Percentiles rank a stretch among this genome's conserved stretches.
Evolutionary conservation across 2,797 vertebrate genomes (phyloP).

Genomic region (Syngnathus acus): DNA sequence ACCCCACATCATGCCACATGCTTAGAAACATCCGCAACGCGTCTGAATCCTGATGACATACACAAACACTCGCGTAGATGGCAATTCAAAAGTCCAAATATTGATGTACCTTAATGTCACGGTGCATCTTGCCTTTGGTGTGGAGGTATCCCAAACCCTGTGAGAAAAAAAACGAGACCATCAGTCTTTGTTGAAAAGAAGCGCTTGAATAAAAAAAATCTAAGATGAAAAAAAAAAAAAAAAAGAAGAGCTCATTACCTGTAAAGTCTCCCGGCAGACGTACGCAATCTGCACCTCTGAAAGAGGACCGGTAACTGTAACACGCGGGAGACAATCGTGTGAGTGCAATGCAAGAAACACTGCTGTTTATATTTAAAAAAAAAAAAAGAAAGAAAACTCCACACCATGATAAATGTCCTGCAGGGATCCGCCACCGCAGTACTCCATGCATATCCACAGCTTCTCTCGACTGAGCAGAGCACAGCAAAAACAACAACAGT

Average conservation of each 20-base stretch:
- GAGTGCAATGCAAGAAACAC: neutral
- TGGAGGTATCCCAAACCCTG: slow-evolving; percentile 95
- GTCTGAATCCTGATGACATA: slow-evolving; percentile 26
- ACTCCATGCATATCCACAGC: slow-evolving; percentile 99
- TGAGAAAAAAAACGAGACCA: neutral
- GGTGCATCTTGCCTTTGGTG: slow-evolving; percentile 94
- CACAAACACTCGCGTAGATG: too few species aligned
- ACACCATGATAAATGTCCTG: slow-evolving; percentile 97
- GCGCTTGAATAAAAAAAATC: too few species aligned
- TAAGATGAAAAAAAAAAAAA: neutral
- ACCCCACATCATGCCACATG: neutral
- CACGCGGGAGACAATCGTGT: slow-evolving; percentile 3
- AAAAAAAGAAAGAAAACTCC: slow-evolving; percentile 20
- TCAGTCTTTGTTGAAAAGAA: neutral
- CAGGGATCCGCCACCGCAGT: slow-evolving; percentile 95
- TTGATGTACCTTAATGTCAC: slow-evolving; percentile 89
- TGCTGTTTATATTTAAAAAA: neutral
- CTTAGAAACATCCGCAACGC: slow-evolving; percentile 11
- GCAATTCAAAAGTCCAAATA: too few species aligned
- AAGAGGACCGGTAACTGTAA: slow-evolving; percentile 88
- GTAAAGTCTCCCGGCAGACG: slow-evolving; percentile 90
- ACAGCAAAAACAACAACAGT: slow-evolving; percentile 4
- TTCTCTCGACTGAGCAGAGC: slow-evolving; percentile 83
- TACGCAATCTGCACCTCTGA: slow-evolving; percentile 95
- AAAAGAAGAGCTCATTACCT: slow-evolving; percentile 67